Evolutionary conservation across 2,888 invertebrate genomes (phyloP), one percentile per base, ranked within the genome.

Genomic region (Hyposoter didymator): DNA sequence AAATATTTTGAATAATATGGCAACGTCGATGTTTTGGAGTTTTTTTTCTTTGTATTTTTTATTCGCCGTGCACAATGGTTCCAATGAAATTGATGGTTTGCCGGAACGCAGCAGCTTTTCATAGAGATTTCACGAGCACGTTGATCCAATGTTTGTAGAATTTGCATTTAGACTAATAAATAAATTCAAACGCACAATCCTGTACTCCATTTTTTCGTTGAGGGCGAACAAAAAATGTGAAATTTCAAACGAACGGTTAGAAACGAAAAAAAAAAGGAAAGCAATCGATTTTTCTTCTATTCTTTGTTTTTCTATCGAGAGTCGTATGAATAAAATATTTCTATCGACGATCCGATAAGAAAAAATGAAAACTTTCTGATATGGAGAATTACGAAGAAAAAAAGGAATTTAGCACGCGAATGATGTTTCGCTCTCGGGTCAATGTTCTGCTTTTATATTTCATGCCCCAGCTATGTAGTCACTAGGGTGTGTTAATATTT

Each of bases 281-380:
- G 1, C 19, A 22, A 55, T 55, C 55, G 55, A 55, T 55, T 28
- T 55, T 55, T 28, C 14, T 43, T 4, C 12, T 45, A 22, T 22
- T 19, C 8, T 67, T 45, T 14, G 39, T 67, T 19, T 67, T 67
- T 45, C 22, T 19, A 43, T 45, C 22, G 19, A 67, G 43, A 39
- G 1, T n/a, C 28, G 69, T 2, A 43, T 52, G 55, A 76, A 66
- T 78, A 67, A 66, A 78, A 78, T 67, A 39, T 78, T 52, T 39
- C 35, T 55, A 52, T 39, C 35, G 39, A 52, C n/a, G 19, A 59
- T 59, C n/a, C 47, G 76, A 39, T 19, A 32, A 32, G 22, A 64
- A 43, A 32, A 43, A 64, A 49, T 1, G n/a, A 28, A 47, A 69
- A 8, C 17, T 8, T 14, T 1, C 45, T 22, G 17, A 69, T 47